These are phyloP conservation scores for Ectemnius continuus DNA, from an alignment of 2,888 invertebrate genomes.

Conservation along the genomic window DNA sequence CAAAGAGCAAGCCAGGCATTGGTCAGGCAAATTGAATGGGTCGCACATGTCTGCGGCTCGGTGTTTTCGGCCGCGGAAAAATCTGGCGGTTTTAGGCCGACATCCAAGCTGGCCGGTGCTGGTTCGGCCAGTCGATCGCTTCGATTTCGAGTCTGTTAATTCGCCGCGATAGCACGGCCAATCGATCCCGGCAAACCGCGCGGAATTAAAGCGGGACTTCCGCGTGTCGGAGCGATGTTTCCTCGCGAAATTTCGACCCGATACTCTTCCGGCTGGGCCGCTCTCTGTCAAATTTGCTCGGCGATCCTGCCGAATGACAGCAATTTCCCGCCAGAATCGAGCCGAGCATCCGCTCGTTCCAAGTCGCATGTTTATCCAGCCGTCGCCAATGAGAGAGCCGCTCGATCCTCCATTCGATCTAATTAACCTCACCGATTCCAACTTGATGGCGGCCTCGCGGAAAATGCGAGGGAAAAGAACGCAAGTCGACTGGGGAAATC, in stretches of 20 bases:
- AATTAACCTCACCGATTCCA: no score
- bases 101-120: slow-evolving; percentile 24
- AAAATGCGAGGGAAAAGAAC: no score
- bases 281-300: slow-evolving; percentile 5
- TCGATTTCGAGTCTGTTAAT: slow-evolving; percentile 57
- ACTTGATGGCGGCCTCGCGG: no score
- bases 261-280: not conserved
- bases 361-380: no score
- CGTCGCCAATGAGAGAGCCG: no score
- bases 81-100: slow-evolving; percentile 45
- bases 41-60: slow-evolving; percentile 27
- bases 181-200: slow-evolving; percentile 49
- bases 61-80: slow-evolving; percentile 35
- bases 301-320: not conserved
- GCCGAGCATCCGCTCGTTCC: no score
- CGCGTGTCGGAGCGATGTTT: slow-evolving; percentile 39
- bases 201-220: slow-evolving; percentile 50
- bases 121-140: not conserved
- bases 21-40: slow-evolving; percentile 47
- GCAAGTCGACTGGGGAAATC: no score
- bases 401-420: no score
- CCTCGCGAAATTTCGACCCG: slow-evolving; percentile 20
- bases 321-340: no score
- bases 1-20: slow-evolving; percentile 1
- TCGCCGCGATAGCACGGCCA: slow-evolving; percentile 45